A percentile compares a stretch with the other conserved stretches of the same genome.
Conservation (phyloP, 1,140 invertebrate species). For the Meloidogyne hapla region DNA sequence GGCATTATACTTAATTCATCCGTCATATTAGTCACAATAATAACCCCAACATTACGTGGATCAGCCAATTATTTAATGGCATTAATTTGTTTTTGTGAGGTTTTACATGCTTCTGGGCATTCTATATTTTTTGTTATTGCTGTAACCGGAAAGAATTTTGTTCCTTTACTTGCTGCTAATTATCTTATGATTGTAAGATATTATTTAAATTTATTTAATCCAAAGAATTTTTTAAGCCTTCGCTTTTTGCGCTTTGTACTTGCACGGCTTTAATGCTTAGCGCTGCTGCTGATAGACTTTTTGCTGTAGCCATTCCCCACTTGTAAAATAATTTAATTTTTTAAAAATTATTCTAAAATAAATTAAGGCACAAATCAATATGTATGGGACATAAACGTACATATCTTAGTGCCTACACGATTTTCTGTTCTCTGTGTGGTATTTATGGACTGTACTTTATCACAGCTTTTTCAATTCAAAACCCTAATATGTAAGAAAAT, state of each 20-base stretch:
- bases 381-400: neutral
- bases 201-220: constrained; percentile 1
- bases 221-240: neutral
- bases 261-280: constrained; percentile 1
- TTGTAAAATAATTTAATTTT: neutral
- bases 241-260: neutral
- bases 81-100: constrained; percentile 14
- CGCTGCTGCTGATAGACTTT: constrained; percentile 17
- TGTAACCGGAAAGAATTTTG: constrained; percentile 20
- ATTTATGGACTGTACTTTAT: constrained; percentile 6
- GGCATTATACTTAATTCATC: constrained; percentile 14
- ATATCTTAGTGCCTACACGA: constrained; percentile 5
- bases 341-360: neutral
- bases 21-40: constrained; percentile 5
- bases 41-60: constrained; percentile 10
- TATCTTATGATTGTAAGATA: neutral
- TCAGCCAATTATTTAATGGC: constrained; percentile 27
- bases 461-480: constrained; percentile 1
- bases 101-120: constrained; percentile 24
- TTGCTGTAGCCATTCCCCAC: constrained; percentile 6
- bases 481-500: constrained; percentile 2
- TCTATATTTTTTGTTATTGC: constrained; percentile 15
- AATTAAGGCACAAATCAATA: constrained; percentile 1
- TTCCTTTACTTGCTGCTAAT: constrained; percentile 5
- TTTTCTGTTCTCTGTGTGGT: constrained; percentile 11